These are phyloP conservation scores for Anastrepha obliqua DNA, from an alignment of 1,140 invertebrate species.

Conservation along the genomic window DNA sequence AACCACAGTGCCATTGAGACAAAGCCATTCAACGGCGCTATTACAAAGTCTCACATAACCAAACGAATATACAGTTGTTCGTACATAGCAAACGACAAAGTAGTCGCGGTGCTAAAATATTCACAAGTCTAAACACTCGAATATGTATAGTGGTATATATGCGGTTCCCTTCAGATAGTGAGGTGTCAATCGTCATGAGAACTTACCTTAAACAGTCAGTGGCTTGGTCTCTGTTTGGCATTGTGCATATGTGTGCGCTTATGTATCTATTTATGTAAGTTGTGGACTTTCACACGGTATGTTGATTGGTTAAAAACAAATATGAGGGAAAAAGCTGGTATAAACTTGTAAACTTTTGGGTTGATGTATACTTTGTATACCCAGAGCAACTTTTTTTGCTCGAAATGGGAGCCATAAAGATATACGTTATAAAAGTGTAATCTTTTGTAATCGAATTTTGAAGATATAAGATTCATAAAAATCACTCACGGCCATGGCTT, in stretches of 20 bases:
- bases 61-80: too few relatives aligned
- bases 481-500: too few relatives aligned
- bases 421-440: too few relatives aligned
- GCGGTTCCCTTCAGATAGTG: neutral
- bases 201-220: neutral
- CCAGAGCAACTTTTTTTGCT: too few relatives aligned
- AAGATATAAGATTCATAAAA: too few relatives aligned
- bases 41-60: neutral
- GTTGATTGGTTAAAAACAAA: neutral
- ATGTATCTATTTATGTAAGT: neutral
- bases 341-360: too few relatives aligned
- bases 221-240: neutral
- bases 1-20: neutral
- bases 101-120: neutral
- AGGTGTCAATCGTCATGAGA: neutral
- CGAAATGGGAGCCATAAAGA: too few relatives aligned
- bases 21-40: neutral
- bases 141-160: neutral
- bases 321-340: neutral
- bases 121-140: neutral
- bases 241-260: neutral
- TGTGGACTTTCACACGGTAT: neutral
- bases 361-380: too few relatives aligned
- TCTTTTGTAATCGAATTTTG: too few relatives aligned
- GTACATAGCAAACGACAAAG: neutral